Percentiles rank a stretch among this genome's conserved stretches.
phyloP scores from a whole-genome alignment of 2,113 vertebrate genomes.

The Thoracochromis brauschi region DNA sequence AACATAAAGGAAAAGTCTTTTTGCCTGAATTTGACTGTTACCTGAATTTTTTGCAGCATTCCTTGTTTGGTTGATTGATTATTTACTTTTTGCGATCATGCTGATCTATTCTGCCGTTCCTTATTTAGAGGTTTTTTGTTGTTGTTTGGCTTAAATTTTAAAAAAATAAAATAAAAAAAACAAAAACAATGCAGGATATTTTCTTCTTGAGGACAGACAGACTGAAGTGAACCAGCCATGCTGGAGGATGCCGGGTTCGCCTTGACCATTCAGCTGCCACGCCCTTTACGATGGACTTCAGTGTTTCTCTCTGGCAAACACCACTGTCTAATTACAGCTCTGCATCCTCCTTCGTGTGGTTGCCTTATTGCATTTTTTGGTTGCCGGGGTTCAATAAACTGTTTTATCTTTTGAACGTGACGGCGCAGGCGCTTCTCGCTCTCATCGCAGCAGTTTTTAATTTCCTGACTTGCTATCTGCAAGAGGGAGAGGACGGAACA shows the following conservation, averaged over 20 bases:
- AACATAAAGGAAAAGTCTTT: not conserved
- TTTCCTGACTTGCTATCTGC: conserved; percentile 72
- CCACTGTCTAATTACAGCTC: conserved; percentile 34
- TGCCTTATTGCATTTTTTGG: conserved; percentile 56
- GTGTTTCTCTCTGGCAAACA: conserved; percentile 9
- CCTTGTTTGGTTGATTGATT: not conserved
- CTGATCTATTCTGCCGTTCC: not conserved
- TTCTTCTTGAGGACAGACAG: not conserved
- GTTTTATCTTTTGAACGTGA: conserved; percentile 59
- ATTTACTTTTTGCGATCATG: not conserved
- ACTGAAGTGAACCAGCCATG: not conserved
- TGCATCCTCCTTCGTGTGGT: conserved; percentile 16
- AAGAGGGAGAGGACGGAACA: not conserved
- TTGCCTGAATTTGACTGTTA: not conserved
- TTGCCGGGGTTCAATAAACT: conserved; percentile 52
- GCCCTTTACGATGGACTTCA: not conserved
- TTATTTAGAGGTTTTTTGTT: not conserved
- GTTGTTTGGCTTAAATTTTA: not conserved
- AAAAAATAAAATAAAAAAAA: rapidly evolving
- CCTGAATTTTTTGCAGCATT: not conserved
- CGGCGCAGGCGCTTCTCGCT: not conserved
- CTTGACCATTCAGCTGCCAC: not conserved
- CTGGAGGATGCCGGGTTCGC: not conserved
- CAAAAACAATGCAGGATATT: not conserved
- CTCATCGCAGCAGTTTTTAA: conserved; percentile 44